Evolutionary conservation across 2,113 vertebrate species (phyloP).

Genomic region (Eudyptes chrysolophus): DNA sequence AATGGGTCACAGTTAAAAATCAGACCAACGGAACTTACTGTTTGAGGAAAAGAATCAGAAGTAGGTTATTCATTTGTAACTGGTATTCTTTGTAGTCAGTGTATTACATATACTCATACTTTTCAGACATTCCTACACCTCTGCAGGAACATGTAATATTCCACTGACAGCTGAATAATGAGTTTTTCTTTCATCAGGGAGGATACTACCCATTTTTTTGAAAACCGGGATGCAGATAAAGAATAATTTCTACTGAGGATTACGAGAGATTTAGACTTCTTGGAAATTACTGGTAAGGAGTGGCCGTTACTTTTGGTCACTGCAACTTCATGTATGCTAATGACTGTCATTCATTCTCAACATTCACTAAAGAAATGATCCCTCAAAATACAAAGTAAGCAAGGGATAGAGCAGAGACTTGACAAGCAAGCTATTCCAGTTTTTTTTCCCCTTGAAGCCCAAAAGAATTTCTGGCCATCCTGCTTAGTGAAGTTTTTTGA

Average conservation of each 20-base stretch:
- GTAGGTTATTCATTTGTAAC: background rate
- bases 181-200: background rate
- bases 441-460: background rate
- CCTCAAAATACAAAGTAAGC: background rate
- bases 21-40: background rate
- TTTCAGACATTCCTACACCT: background rate
- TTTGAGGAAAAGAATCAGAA: background rate
- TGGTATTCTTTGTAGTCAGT: background rate
- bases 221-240: background rate
- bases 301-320: background rate
- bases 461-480: background rate
- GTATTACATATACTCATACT: background rate
- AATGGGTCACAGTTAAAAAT: background rate
- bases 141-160: background rate
- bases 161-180: background rate
- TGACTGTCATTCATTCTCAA: background rate
- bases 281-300: background rate
- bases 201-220: background rate
- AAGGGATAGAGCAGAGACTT: background rate
- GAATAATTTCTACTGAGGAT: background rate
- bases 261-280: background rate
- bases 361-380: background rate
- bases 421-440: background rate
- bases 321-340: background rate
- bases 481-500: background rate